phyloP scores from a whole-genome alignment of 2,797 vertebrate species.

The Potorous gilbertii region DNA sequence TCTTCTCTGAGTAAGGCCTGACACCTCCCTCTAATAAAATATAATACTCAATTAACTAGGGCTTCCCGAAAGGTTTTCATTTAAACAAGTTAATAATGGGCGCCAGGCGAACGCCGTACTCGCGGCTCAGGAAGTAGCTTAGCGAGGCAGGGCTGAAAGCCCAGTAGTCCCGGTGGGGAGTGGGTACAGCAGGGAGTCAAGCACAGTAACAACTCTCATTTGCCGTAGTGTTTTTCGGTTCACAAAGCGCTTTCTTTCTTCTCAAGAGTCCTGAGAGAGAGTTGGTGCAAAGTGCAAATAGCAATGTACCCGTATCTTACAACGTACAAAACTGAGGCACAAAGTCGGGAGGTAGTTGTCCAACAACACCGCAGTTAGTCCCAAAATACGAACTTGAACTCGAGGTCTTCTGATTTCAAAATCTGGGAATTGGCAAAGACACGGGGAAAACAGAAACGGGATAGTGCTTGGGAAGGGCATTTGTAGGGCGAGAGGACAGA shows the following conservation, averaged over 20 bases:
- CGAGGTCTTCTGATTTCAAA: not conserved
- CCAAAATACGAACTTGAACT: not conserved
- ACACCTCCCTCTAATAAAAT: slow-evolving; percentile 82
- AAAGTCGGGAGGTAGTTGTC: not conserved
- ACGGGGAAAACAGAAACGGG: not conserved
- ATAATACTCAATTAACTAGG: slow-evolving; percentile 81
- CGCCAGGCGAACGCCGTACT: slow-evolving; percentile 74
- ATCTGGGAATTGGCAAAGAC: not conserved
- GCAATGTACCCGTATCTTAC: not conserved
- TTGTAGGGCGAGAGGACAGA: not conserved
- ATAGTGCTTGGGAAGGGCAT: not conserved
- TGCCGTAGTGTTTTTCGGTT: not conserved
- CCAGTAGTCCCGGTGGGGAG: not conserved
- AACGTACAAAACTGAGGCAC: not conserved
- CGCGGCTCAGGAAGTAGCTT: slow-evolving; percentile 68
- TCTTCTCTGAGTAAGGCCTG: slow-evolving; percentile 78
- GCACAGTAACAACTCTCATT: not conserved
- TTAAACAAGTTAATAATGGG: slow-evolving; percentile 80
- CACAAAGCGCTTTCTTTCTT: not conserved
- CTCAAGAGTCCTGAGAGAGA: not conserved
- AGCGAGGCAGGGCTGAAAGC: slow-evolving; percentile 37
- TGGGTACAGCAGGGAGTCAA: not conserved
- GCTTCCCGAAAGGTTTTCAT: slow-evolving; percentile 80
- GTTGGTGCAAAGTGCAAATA: not conserved
- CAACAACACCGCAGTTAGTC: not conserved